These are phyloP conservation scores for Lamprologus tigripictilis DNA, from an alignment of 2,113 vertebrate genomes.

Conservation along the genomic window DNA sequence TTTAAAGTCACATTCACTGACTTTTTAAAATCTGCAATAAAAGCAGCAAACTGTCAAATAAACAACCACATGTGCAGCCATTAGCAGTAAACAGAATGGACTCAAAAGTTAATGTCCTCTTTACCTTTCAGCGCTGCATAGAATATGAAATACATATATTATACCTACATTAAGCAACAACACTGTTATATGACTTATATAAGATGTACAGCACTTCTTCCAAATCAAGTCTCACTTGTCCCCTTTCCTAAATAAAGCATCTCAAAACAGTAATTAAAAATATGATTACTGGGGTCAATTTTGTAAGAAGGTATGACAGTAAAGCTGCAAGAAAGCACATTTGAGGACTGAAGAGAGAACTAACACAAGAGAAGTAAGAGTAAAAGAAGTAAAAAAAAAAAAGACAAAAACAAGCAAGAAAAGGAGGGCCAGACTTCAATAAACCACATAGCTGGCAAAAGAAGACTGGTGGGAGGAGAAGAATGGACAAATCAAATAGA, in stretches of 20 bases:
- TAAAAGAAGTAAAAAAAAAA: neutral
- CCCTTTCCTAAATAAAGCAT: neutral
- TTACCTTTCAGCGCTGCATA: neutral
- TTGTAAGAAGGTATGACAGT: slow-evolving; percentile 1
- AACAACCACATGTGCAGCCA: neutral
- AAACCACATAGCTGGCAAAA: neutral
- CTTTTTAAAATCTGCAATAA: neutral
- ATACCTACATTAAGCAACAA: neutral
- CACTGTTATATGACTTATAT: too few species aligned
- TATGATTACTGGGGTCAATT: neutral
- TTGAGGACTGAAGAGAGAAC: neutral
- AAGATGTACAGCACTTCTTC: neutral
- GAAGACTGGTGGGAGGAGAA: neutral
- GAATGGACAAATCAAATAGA: neutral
- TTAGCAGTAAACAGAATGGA: neutral
- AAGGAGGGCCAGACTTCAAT: neutral
- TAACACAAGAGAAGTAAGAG: neutral
- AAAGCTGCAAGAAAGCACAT: neutral
- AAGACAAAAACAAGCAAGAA: neutral
- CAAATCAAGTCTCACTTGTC: neutral
- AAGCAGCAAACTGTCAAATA: neutral
- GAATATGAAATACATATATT: neutral
- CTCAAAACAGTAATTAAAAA: neutral
- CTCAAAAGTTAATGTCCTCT: neutral
- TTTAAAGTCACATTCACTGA: neutral